Base-by-base conservation (phyloP, 1,140 invertebrate genomes). In the Drosophila ohnishii region DNA sequence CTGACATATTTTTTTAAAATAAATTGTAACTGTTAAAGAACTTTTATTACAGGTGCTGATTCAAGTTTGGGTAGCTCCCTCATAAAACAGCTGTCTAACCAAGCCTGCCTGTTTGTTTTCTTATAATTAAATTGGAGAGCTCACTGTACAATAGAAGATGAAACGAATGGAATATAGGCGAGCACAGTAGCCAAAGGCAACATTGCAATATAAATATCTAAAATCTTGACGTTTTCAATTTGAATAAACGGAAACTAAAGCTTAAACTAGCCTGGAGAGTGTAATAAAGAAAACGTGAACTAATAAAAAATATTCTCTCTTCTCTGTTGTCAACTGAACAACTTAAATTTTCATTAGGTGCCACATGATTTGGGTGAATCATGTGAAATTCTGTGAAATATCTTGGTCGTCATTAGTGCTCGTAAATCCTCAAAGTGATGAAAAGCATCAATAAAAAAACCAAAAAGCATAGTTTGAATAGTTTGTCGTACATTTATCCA, bases 311-410 rank as follows among this genome's bases (percentile, higher is more conserved):
- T 28, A 69, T 35, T 28, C 19, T 1, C 0, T 55, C 19, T 25
- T 37, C 34, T 45, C n/a, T 35, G 13, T 51, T 42, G 65, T 51
- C 45, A 69, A 32, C 37, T 37, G n/a, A 61, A 61, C 5, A 19
- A 19, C 25, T 25, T 37, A 44, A 45, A n/a, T 13, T 66, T 66
- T 69, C 10, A 55, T 53, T 34, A 16, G 65, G 62, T 66, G 65
- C 65, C 39, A 53, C 30, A 45, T 66, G 65, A 66, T 65, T 69
- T 66, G 32, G 62, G 62, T 69, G 47, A 69, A 53, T 69, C 65
- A 69, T 69, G 53, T 19, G 3, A 9, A 35, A 40, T 19, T 30
- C 62, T 51, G 39, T n/a, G 61, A 61, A 63, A 66, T 35, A 35
- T 37, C 11, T 50, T 16, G 28, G 9, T 13, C n/a, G 14, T 11